These are phyloP conservation scores for Lasioglossum figueresi DNA, from an alignment of 2,888 invertebrate genomes.

Conservation along the genomic window DNA sequence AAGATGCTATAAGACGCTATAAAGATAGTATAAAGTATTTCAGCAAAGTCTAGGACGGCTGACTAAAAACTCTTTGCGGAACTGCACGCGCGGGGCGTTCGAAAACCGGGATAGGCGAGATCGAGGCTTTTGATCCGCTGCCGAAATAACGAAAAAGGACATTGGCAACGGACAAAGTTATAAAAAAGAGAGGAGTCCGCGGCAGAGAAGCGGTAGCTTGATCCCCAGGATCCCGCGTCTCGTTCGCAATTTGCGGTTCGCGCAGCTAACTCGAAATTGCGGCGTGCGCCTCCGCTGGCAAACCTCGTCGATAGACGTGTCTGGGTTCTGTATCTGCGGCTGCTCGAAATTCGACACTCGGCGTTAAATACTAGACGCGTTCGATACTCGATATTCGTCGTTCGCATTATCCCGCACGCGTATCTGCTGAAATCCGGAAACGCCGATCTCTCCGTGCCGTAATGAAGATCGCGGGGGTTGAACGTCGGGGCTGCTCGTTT, in stretches of 20 bases:
- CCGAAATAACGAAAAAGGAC: not conserved
- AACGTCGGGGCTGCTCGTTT: not conserved
- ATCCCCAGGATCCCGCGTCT: conserved; percentile 49
- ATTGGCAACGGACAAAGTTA: not conserved
- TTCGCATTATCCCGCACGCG: conserved; percentile 31
- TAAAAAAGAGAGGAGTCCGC: not conserved
- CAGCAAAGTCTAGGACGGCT: not conserved
- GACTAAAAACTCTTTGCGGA: not conserved
- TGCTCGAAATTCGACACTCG: conserved; percentile 58
- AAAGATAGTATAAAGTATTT: not conserved
- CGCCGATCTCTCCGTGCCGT: not conserved
- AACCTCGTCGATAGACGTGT: conserved; percentile 15
- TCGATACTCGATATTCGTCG: conserved; percentile 64
- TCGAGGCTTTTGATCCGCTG: conserved; percentile 10
- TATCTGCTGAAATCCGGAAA: conserved; percentile 31
- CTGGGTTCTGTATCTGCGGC: conserved; percentile 37
- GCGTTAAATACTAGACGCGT: conserved; percentile 58
- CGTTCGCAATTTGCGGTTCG: conserved; percentile 57
- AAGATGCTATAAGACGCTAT: too few species aligned
- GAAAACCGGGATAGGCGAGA: not conserved
- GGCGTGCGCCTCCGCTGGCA: conserved; percentile 7
- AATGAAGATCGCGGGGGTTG: not conserved
- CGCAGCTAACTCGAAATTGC: conserved; percentile 50
- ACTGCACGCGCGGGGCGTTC: not conserved
- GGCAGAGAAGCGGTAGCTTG: conserved; percentile 8